Evolutionary conservation across 2,113 vertebrate species (phyloP), one percentile per base, ranked within the genome.

Genomic region (Telmatochromis brachygnathus): DNA sequence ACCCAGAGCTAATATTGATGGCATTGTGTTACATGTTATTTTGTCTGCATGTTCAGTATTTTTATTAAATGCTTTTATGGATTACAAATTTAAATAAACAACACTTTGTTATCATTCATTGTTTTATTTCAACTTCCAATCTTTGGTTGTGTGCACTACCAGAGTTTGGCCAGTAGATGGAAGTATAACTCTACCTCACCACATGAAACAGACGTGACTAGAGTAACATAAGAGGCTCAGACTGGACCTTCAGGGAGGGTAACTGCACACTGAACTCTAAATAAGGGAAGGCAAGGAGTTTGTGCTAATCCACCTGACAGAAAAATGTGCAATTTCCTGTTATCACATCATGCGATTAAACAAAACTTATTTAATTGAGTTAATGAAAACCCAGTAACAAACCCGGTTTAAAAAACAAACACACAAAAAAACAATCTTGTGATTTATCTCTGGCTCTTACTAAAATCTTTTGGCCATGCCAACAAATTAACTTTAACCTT

Each of bases 81-180:
- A 79, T 88, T 86, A 79, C 55, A 83, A 42, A 86, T 91, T 94
- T 39, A 70, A 95, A 94, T 93, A 92, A 94, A 93, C 54, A 23
- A 93, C 49, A 28, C 84, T 90, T 92, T 89, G 14, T 83, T 88
- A 88, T 15, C 8, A 37, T 13, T 81, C 6, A 26, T 19, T 80
- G 47, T 85, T 68, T 87, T 10, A 49, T 83, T 87, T 80, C 10
- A 54, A 10, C 17, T 12, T 14, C 21, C 2, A 4, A 17, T 2
- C 23, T 51, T 3, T 49, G 4, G 42, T 47, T 14, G n/a, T 47
- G 23, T 45, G 35, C 79, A 84, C 51, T 92, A 80, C 37, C 73
- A 62, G 53, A 30, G 6, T 79, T 60, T 92, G 85, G 14, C 91
- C 94, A 92, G 77, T 87, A 94, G 94, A 77, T 91, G 94, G 92